Evolutionary conservation across 2,888 invertebrate species (phyloP).

Genomic region (Hypomecis atomaria): DNA sequence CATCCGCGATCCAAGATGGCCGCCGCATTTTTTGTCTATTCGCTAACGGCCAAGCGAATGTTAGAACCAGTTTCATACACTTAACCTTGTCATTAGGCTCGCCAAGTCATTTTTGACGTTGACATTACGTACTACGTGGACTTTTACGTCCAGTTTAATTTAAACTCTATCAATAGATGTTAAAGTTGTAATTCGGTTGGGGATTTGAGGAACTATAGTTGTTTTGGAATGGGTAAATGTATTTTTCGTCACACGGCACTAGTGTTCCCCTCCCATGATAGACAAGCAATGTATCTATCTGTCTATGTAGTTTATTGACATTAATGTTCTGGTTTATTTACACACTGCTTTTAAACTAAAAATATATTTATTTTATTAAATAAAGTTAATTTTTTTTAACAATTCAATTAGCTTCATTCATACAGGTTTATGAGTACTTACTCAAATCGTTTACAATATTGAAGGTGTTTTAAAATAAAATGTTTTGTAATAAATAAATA

Average conservation of each 20-base stretch:
- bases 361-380: too few species aligned
- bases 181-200: slow-evolving; percentile 46
- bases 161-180: slow-evolving; percentile 35
- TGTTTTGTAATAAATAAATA: too few species aligned
- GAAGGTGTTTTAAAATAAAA: too few species aligned
- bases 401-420: neutral
- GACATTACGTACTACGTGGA: slow-evolving; percentile 45
- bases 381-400: too few species aligned
- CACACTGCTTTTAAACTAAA: neutral
- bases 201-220: slow-evolving; percentile 28
- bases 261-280: slow-evolving; percentile 53
- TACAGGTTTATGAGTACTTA: too few species aligned
- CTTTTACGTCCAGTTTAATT: slow-evolving; percentile 30
- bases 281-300: slow-evolving; percentile 47
- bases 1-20: slow-evolving; percentile 66
- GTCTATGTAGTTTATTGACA: slow-evolving; percentile 41
- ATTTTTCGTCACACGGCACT: slow-evolving; percentile 62
- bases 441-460: too few species aligned
- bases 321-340: slow-evolving; percentile 35
- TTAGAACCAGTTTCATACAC: slow-evolving; percentile 73
- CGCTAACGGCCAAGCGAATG: slow-evolving; percentile 66
- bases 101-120: slow-evolving; percentile 68
- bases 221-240: slow-evolving; percentile 39
- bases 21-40: slow-evolving; percentile 67
- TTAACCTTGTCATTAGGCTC: slow-evolving; percentile 77